Evolutionary conservation across 2,797 vertebrate genomes (phyloP).

Genomic region (Sebastes itinus): DNA sequence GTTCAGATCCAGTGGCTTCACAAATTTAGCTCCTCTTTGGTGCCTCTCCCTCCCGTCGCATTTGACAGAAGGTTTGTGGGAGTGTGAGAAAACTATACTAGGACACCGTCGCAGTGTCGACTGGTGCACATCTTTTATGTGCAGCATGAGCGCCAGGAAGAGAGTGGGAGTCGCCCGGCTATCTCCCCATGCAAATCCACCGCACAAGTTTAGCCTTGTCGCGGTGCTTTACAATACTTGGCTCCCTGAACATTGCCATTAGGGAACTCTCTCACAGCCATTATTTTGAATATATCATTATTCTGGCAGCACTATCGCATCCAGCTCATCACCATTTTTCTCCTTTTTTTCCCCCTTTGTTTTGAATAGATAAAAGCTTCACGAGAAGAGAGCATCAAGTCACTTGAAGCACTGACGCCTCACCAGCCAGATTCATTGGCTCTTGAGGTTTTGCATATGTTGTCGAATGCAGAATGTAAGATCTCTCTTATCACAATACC

Average conservation of each 20-base stretch:
- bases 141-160: slow-evolving; percentile 34
- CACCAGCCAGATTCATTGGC: slow-evolving; percentile 41
- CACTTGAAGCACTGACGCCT: slow-evolving; percentile 45
- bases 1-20: slow-evolving; percentile 31
- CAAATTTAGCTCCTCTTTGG: slow-evolving; percentile 58
- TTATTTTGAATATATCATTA: slow-evolving; percentile 78
- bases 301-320: slow-evolving; percentile 68
- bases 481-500: background rate
- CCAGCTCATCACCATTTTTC: slow-evolving; percentile 66
- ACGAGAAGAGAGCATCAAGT: slow-evolving; percentile 54
- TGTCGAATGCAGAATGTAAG: slow-evolving; percentile 10
- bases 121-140: slow-evolving; percentile 56
- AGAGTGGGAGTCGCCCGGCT: slow-evolving; percentile 66
- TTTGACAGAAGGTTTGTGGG: slow-evolving; percentile 78
- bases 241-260: slow-evolving; percentile 63
- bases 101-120: slow-evolving; percentile 45
- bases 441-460: slow-evolving; percentile 32
- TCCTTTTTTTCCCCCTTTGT: slow-evolving; percentile 36
- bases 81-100: slow-evolving; percentile 74
- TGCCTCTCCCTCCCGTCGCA: slow-evolving; percentile 36
- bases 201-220: slow-evolving; percentile 63
- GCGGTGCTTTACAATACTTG: slow-evolving; percentile 54
- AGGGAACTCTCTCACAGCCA: slow-evolving; percentile 66
- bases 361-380: slow-evolving; percentile 68
- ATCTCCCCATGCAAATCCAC: slow-evolving; percentile 55